phyloP scores from a whole-genome alignment of 2,888 invertebrate genomes.

The Amphipoea lucens region DNA sequence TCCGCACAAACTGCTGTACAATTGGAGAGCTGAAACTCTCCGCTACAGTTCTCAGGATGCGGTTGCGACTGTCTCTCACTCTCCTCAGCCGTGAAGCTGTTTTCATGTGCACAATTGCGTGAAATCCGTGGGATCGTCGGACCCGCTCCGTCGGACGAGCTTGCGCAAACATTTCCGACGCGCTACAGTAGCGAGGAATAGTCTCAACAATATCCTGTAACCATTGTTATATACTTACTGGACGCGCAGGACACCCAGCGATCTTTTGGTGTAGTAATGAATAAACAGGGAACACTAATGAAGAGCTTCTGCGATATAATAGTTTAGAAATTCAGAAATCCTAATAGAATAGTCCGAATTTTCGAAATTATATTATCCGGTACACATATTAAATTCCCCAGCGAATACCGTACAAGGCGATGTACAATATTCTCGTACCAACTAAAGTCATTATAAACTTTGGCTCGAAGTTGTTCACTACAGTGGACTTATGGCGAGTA shows the following conservation, averaged over 20 bases:
- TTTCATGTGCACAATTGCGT: background rate
- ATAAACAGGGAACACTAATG: background rate
- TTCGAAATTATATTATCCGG: conserved; percentile 14
- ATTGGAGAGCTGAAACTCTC: background rate
- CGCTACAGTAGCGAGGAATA: background rate
- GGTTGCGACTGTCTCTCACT: background rate
- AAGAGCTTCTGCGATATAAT: background rate
- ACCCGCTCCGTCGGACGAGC: background rate
- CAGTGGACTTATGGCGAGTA: background rate
- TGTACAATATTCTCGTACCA: conserved; percentile 21
- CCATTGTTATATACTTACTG: background rate
- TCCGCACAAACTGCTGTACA: background rate
- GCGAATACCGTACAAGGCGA: conserved; percentile 36
- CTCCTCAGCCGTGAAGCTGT: background rate
- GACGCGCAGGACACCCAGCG: background rate
- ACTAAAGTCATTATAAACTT: conserved; percentile 59
- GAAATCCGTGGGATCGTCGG: too few relatives aligned
- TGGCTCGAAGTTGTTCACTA: conserved; percentile 18
- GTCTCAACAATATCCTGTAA: too few relatives aligned
- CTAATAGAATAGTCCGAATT: background rate
- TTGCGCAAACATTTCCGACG: background rate
- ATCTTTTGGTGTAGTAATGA: too few relatives aligned
- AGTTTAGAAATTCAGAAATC: background rate
- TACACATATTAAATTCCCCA: conserved; percentile 15
- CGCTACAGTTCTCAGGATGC: background rate